Evolutionary conservation across 2,797 vertebrate genomes (phyloP).

Genomic region (Fringilla coelebs): DNA sequence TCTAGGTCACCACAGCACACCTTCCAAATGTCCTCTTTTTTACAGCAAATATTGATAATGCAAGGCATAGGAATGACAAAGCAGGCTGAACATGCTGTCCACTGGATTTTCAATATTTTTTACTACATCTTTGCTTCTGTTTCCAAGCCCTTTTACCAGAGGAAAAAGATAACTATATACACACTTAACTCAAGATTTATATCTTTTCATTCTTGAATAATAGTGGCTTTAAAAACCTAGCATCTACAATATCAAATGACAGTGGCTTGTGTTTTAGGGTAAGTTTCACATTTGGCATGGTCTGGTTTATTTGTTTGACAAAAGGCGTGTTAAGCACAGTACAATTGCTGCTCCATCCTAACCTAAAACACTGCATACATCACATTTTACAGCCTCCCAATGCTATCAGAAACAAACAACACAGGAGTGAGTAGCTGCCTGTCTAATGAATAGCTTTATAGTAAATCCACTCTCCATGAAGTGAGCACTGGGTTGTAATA

Average conservation of each 20-base stretch:
- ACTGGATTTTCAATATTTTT: not conserved
- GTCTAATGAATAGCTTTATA: not conserved
- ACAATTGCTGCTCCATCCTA: not conserved
- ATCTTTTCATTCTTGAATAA: not conserved
- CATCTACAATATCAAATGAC: not conserved
- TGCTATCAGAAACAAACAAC: not conserved
- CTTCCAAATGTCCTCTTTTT: not conserved
- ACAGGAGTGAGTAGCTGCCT: not conserved
- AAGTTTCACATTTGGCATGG: not conserved
- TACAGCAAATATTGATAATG: not conserved
- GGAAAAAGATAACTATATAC: not conserved
- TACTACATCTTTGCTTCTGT: not conserved
- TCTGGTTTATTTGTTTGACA: not conserved
- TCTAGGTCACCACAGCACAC: not conserved
- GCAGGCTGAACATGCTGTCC: not conserved
- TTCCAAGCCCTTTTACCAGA: not conserved
- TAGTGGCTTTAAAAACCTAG: not conserved
- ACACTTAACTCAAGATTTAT: not conserved
- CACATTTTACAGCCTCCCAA: not conserved
- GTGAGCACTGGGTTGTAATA: not conserved
- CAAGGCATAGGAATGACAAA: not conserved
- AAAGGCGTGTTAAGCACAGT: not conserved
- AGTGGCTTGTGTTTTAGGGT: not conserved
- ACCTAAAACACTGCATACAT: not conserved
- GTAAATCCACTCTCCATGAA: not conserved